Conservation (phyloP, 1,140 invertebrate species). For the Drosophila subpulchrella region DNA sequence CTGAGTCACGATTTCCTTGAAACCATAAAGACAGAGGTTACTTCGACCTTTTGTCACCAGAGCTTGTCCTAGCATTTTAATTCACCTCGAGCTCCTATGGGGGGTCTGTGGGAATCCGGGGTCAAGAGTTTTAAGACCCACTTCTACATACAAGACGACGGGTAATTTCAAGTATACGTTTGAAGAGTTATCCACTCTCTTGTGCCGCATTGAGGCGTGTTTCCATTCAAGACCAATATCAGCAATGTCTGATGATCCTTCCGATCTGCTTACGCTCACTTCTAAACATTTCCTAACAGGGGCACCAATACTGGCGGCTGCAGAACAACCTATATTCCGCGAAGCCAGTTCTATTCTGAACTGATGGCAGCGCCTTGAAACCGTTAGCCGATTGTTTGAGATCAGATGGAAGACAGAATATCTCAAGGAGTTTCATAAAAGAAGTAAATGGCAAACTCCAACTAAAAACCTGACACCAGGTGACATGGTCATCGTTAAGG, state of each 20-base stretch:
- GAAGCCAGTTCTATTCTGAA: conserved; percentile 3
- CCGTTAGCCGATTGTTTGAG: neutral
- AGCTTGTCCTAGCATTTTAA: too few relatives aligned
- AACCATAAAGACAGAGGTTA: too few relatives aligned
- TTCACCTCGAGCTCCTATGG: too few relatives aligned
- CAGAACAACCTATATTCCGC: neutral
- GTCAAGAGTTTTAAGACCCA: too few relatives aligned
- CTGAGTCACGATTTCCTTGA: too few relatives aligned
- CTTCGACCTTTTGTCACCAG: too few relatives aligned
- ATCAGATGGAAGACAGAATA: neutral
- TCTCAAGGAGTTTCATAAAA: neutral
- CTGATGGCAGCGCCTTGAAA: neutral
- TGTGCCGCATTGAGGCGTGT: neutral
- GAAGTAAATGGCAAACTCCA: neutral
- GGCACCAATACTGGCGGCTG: too few relatives aligned
- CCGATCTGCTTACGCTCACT: too few relatives aligned
- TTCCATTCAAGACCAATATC: neutral
- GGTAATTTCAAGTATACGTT: neutral
- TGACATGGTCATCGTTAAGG: neutral
- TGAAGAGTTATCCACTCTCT: neutral
- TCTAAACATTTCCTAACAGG: too few relatives aligned
- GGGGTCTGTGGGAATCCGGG: too few relatives aligned
- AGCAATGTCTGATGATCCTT: too few relatives aligned
- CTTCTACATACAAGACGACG: too few relatives aligned
- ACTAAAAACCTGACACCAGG: neutral